Evolutionary conservation across 2,113 vertebrate genomes (phyloP).

Genomic region (Labeo rohita): DNA sequence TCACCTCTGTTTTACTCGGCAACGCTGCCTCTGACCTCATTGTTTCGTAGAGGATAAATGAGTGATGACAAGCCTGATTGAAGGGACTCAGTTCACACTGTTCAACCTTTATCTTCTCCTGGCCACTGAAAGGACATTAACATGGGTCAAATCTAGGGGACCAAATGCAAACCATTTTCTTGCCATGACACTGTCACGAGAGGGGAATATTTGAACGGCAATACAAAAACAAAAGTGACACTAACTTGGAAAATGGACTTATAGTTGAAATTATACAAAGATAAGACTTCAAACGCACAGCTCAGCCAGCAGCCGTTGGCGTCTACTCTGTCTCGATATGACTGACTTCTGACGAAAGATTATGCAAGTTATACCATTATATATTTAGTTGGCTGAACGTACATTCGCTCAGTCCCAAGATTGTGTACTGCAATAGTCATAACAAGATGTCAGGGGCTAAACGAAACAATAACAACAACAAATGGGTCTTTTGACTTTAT

Average conservation of each 20-base stretch:
- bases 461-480: slow-evolving; percentile 3
- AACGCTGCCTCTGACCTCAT: not conserved
- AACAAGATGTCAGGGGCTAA: not conserved
- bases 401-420: not conserved
- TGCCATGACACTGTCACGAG: slow-evolving; percentile 50
- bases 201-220: slow-evolving; percentile 1
- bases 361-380: not conserved
- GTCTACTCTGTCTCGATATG: not conserved
- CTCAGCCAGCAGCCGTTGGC: not conserved
- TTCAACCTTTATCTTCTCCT: slow-evolving; percentile 46
- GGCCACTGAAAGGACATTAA: slow-evolving; percentile 38
- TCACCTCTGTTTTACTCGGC: slow-evolving; percentile 15
- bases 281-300: not conserved
- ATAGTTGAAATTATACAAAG: not conserved
- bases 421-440: not conserved
- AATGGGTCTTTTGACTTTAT: not conserved
- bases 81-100: slow-evolving; percentile 16
- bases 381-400: not conserved
- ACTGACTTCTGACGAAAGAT: not conserved
- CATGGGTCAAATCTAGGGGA: slow-evolving; percentile 60
- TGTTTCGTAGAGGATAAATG: slow-evolving; percentile 44
- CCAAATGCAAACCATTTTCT: slow-evolving; percentile 64
- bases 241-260: not conserved
- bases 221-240: not conserved
- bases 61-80: slow-evolving; percentile 34